These are phyloP conservation scores for Grapholita molesta DNA, from an alignment of 1,140 invertebrate genomes.

Conservation along the genomic window DNA sequence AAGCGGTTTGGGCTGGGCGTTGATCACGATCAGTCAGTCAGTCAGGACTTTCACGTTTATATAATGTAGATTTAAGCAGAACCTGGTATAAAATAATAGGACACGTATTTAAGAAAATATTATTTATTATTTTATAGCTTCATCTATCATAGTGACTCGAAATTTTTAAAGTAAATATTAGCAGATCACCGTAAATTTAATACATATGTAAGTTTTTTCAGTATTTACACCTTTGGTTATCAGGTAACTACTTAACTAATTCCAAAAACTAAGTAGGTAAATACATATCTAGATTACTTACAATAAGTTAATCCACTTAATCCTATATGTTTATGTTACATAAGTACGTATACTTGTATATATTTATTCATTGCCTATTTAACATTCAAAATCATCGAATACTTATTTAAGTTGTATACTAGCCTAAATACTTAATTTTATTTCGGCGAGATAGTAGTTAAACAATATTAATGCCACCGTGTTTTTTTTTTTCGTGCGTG, in stretches of 20 bases:
- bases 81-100: too few relatives aligned
- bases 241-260: constrained; percentile 49
- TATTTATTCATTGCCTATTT: not conserved
- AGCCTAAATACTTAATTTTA: not conserved
- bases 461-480: not conserved
- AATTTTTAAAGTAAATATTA: constrained; percentile 22
- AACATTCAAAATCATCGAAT: not conserved
- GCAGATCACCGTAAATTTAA: not conserved
- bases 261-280: constrained; percentile 12
- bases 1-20: too few relatives aligned
- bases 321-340: not conserved
- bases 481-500: not conserved
- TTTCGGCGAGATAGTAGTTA: not conserved
- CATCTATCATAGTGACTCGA: constrained; percentile 42
- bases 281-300: not conserved
- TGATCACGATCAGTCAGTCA: too few relatives aligned
- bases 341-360: not conserved
- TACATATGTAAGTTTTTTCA: constrained; percentile 24
- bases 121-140: constrained; percentile 17
- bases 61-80: too few relatives aligned
- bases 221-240: constrained; percentile 56
- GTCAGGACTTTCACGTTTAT: too few relatives aligned
- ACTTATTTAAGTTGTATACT: constrained; percentile 21
- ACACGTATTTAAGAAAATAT: not conserved
- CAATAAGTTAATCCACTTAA: not conserved